phyloP scores from a whole-genome alignment of 2,888 invertebrate genomes.

The Tridacna crocea region DNA sequence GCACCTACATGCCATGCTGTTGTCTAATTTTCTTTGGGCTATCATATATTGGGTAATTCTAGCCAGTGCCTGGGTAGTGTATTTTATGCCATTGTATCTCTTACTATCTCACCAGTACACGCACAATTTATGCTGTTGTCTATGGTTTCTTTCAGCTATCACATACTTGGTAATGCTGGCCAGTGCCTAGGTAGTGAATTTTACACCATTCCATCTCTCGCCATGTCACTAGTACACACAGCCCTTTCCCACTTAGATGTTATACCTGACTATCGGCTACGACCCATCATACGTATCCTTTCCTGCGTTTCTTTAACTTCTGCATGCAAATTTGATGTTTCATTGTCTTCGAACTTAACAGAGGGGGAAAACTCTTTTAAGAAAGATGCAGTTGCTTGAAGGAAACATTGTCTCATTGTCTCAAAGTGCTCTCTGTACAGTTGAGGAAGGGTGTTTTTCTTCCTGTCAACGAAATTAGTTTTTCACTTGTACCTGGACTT shows the following conservation, averaged over 20 bases:
- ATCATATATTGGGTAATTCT: slow-evolving; percentile 91
- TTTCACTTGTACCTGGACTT: too few relatives aligned
- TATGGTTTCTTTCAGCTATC: slow-evolving; percentile 86
- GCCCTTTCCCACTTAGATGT: slow-evolving; percentile 89
- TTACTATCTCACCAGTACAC: slow-evolving; percentile 90
- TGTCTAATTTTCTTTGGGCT: slow-evolving; percentile 84
- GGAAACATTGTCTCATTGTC: too few relatives aligned
- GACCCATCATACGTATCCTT: slow-evolving; percentile 89
- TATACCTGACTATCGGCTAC: slow-evolving; percentile 93
- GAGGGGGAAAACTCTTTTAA: too few relatives aligned
- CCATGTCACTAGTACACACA: slow-evolving; percentile 90
- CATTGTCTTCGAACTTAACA: too few relatives aligned
- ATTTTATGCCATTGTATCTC: slow-evolving; percentile 91
- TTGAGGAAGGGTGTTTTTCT: too few relatives aligned
- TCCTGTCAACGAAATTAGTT: too few relatives aligned
- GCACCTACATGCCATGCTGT: too few relatives aligned
- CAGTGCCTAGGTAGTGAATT: slow-evolving; percentile 93
- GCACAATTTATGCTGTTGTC: slow-evolving; percentile 84
- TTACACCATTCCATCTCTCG: slow-evolving; percentile 91
- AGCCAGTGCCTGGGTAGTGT: slow-evolving; percentile 93
- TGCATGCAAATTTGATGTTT: too few relatives aligned
- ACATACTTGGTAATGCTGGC: slow-evolving; percentile 91
- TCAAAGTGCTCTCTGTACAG: too few relatives aligned
- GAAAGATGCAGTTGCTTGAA: too few relatives aligned
- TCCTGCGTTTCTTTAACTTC: background rate